phyloP scores from a whole-genome alignment of 2,113 vertebrate species.

The Chionodraco myersi region DNA sequence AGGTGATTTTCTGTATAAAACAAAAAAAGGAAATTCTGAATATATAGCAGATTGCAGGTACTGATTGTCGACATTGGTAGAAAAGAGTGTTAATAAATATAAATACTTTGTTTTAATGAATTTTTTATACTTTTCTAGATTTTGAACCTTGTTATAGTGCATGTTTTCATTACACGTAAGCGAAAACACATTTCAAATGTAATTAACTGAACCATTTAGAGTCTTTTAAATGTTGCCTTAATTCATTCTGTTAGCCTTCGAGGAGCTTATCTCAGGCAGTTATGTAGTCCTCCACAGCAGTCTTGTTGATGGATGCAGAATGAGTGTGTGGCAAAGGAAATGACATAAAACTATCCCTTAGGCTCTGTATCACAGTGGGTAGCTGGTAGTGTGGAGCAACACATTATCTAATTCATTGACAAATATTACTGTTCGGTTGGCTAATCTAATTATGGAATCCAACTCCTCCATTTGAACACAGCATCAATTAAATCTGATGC shows the following conservation, averaged over 20 bases:
- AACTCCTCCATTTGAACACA: background rate
- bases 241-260: background rate
- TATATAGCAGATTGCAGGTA: background rate
- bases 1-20: background rate
- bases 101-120: background rate
- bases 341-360: slow-evolving; percentile 40
- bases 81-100: background rate
- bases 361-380: slow-evolving; percentile 46
- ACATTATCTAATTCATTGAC: slow-evolving; percentile 44
- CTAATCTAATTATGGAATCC: slow-evolving; percentile 12
- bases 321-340: slow-evolving; percentile 61
- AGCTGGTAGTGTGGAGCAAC: slow-evolving; percentile 42
- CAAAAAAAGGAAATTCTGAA: background rate
- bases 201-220: background rate
- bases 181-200: background rate
- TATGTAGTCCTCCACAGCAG: slow-evolving; percentile 41
- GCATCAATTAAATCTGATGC: slow-evolving; percentile 26
- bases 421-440: slow-evolving; percentile 13
- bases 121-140: background rate
- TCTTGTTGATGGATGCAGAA: slow-evolving; percentile 48
- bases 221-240: background rate
- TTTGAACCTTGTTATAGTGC: background rate
- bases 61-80: background rate
- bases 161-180: background rate
- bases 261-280: slow-evolving; percentile 31